These are phyloP conservation scores for Tichodroma muraria DNA, from an alignment of 2,113 vertebrate genomes.

Conservation along the genomic window DNA sequence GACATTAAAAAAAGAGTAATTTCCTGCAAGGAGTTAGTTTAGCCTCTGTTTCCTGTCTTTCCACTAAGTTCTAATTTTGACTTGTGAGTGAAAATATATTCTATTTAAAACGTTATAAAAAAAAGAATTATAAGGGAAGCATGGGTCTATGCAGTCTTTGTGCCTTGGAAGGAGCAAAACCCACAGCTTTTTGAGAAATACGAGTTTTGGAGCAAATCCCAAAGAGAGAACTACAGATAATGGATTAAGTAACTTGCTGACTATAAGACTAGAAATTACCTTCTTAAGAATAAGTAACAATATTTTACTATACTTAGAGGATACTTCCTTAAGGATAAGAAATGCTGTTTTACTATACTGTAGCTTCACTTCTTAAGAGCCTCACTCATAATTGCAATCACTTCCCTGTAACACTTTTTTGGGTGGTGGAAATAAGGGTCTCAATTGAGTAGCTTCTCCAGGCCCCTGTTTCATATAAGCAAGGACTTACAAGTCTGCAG, in stretches of 20 bases:
- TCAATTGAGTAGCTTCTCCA: neutral
- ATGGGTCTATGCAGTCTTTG: neutral
- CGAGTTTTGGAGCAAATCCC: neutral
- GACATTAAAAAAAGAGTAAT: neutral
- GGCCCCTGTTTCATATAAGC: neutral
- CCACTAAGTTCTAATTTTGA: neutral
- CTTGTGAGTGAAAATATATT: neutral
- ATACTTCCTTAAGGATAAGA: neutral
- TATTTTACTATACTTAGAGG: neutral
- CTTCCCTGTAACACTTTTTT: neutral
- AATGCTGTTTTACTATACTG: neutral
- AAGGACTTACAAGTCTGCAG: neutral
- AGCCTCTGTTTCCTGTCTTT: neutral
- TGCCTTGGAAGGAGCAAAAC: neutral
- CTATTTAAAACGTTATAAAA: neutral
- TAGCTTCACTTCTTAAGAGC: neutral
- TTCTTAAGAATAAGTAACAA: neutral
- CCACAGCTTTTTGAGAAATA: neutral
- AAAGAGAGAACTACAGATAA: neutral
- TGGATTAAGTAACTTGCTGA: neutral
- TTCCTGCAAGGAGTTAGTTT: neutral
- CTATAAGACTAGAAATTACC: neutral
- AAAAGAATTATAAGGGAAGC: neutral
- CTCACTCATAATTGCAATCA: neutral
- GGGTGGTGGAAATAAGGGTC: neutral